Evolutionary conservation across 2,797 vertebrate species (phyloP).

Genomic region (Mycteria americana): DNA sequence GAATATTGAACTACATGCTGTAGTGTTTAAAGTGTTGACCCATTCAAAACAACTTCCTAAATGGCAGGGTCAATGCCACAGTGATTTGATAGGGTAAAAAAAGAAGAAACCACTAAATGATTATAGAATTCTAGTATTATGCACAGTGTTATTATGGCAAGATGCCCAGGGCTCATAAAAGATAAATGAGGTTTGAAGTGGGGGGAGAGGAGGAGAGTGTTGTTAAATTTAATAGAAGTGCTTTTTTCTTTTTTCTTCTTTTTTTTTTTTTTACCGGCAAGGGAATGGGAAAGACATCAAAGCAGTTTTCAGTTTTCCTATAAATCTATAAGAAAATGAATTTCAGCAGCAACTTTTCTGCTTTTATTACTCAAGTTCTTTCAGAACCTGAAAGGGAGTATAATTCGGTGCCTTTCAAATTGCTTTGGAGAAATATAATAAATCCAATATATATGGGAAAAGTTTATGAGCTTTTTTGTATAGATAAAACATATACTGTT

Average conservation of each 20-base stretch:
- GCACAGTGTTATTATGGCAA: slow-evolving; percentile 64
- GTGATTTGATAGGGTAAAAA: slow-evolving; percentile 19
- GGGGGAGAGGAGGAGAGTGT: not conserved
- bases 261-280: slow-evolving; percentile 51
- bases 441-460: slow-evolving; percentile 67
- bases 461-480: slow-evolving; percentile 39
- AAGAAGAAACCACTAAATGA: not conserved
- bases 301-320: slow-evolving; percentile 77
- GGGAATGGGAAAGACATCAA: slow-evolving; percentile 76
- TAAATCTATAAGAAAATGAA: slow-evolving; percentile 80
- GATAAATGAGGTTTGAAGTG: slow-evolving; percentile 75
- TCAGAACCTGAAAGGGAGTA: slow-evolving; percentile 59
- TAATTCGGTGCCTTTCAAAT: slow-evolving; percentile 74
- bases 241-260: not conserved
- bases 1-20: not conserved
- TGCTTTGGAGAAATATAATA: slow-evolving; percentile 74
- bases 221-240: slow-evolving; percentile 70
- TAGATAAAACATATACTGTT: slow-evolving; percentile 33
- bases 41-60: slow-evolving; percentile 17
- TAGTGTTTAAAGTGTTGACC: not conserved
- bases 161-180: slow-evolving; percentile 74
- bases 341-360: slow-evolving; percentile 74
- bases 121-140: slow-evolving; percentile 61
- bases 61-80: not conserved
- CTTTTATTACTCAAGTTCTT: slow-evolving; percentile 73